Evolutionary conservation across 2,113 vertebrate species (phyloP).

Genomic region (Myodes glareolus): DNA sequence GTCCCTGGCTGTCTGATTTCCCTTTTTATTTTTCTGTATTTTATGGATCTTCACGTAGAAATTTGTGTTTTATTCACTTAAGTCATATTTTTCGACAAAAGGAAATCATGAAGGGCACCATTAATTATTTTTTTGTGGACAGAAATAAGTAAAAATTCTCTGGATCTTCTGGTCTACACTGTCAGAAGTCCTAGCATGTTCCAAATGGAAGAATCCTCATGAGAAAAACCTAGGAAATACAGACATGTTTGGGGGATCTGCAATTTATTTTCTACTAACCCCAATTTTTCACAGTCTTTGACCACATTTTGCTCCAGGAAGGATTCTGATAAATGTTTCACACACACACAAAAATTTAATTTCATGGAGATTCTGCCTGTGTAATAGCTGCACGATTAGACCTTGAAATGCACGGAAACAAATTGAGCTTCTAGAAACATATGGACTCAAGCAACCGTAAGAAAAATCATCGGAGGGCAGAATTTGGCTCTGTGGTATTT

Average conservation of each 20-base stretch:
- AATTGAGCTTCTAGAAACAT: constrained; percentile 75
- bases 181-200: constrained; percentile 75
- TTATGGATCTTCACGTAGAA: constrained; percentile 44
- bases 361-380: constrained; percentile 73
- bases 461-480: constrained; percentile 77
- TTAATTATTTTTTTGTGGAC: constrained; percentile 30
- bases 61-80: constrained; percentile 61
- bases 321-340: constrained; percentile 62
- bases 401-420: constrained; percentile 64
- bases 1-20: constrained; percentile 63
- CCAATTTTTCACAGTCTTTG: constrained; percentile 73
- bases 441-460: constrained; percentile 74
- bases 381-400: constrained; percentile 71
- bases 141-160: constrained; percentile 77
- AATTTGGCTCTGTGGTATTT: constrained; percentile 75
- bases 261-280: constrained; percentile 80
- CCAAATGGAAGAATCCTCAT: constrained; percentile 71
- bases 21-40: constrained; percentile 47
- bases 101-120: constrained; percentile 65
- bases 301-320: constrained; percentile 71
- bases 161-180: constrained; percentile 79
- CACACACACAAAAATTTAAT: constrained; percentile 74
- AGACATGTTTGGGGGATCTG: constrained; percentile 78
- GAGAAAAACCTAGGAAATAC: constrained; percentile 73
- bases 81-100: neutral